Conservation (phyloP, 92 coral and sea anemone species). For the Paramuricea clavata region DNA sequence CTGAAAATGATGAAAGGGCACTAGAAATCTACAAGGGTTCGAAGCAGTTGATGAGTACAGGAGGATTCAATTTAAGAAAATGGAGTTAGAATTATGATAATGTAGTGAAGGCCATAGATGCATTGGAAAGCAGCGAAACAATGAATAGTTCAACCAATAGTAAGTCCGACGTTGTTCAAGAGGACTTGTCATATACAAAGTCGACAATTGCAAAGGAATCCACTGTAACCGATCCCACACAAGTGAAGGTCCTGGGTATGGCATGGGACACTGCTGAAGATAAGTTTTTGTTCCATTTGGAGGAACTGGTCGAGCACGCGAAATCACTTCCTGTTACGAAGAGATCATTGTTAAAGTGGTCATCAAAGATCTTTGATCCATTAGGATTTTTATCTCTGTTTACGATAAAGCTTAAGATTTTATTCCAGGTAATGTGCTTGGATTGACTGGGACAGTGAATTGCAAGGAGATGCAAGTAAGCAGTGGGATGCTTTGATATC, state of each 20-base stretch:
- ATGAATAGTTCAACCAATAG: not conserved
- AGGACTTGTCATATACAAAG: constrained; percentile 54
- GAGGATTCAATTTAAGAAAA: constrained; percentile 65
- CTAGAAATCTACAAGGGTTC: constrained; percentile 44
- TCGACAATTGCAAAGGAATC: constrained; percentile 48
- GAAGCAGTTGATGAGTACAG: constrained; percentile 57
- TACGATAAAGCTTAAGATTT: constrained; percentile 63
- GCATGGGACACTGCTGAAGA: constrained; percentile 57
- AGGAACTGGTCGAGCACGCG: constrained; percentile 55
- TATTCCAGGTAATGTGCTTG: constrained; percentile 72
- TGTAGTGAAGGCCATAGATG: not conserved
- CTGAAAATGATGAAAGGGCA: constrained; percentile 24
- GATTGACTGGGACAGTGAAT: constrained; percentile 64
- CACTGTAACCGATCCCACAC: not conserved
- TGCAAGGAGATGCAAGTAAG: constrained; percentile 48
- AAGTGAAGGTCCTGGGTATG: constrained; percentile 53
- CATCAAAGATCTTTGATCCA: constrained; percentile 73
- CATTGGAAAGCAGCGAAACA: not conserved
- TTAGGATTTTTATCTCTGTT: constrained; percentile 73
- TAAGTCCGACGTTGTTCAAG: not conserved
- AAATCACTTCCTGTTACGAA: constrained; percentile 66
- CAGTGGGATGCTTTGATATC: constrained; percentile 51
- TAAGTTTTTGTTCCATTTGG: constrained; percentile 46
- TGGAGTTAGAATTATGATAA: constrained; percentile 35
- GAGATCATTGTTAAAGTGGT: constrained; percentile 70